Base-by-base conservation (phyloP, 2,888 invertebrate species). In the Keiferia lycopersicella region DNA sequence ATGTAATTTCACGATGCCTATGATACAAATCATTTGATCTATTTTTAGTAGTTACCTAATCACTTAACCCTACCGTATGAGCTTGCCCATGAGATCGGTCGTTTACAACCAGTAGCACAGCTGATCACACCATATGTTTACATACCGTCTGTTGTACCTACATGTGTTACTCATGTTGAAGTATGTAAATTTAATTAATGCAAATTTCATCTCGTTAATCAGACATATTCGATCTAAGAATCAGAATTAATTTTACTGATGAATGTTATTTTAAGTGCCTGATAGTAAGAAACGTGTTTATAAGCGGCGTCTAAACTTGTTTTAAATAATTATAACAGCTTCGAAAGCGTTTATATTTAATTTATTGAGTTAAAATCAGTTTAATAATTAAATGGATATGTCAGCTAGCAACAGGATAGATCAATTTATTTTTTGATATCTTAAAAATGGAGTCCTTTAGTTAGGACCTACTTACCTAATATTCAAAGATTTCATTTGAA, bases 71-170 rank as follows among this genome's bases (percentile, higher is more conserved):
- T 45, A 16, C 8, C n/a, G 3, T 45, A 45, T 45, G 26, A 48
- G 39, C 34, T n/a, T 45, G 34, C 50, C 50, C 39, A 50, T 61
- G 34, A 56, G 45, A 2, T 20, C 11, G 20, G 39, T 26, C 45
- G 45, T 48, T 11, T 51, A 62, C 34, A 45, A 45, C 0, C 41
- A n/a, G 16, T 39, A 41, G 18, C 56, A 56, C 56, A 62, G 62
- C 62, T 62, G 62, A 62, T 62, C 45, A 45, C 62, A 62, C 62
- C 62, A 62, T 39, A 26, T 62, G 56, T 57, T 62, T 57, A 62
- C 50, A 56, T 26, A 30, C 10, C 18, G 56, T 57, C 56, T 62
- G 57, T 62, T 16, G 1, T 50, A 34, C 61, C 34, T 26, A 26
- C 26, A 61, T 34, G 34, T 20, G 45, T 45, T 22, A 60, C 61